Conservation (phyloP, 2,797 vertebrate genomes). For the Prunella strophiata region DNA sequence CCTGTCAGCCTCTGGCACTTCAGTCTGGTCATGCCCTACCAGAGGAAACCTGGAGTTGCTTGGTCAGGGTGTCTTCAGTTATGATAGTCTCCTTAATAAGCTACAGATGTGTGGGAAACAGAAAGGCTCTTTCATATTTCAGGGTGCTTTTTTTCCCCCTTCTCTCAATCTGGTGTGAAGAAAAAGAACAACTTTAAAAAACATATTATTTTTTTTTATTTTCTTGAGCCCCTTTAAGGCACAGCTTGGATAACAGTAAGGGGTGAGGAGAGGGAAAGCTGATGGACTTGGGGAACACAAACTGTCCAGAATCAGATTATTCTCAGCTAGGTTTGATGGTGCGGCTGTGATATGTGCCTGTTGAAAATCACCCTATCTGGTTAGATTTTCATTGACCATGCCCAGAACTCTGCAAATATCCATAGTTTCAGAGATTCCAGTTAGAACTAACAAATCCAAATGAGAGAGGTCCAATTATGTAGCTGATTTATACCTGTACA, state of each 20-base stretch:
- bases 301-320: background rate
- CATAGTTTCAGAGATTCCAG: background rate
- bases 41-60: constrained; percentile 27
- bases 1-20: background rate
- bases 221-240: background rate
- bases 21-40: background rate
- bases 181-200: background rate
- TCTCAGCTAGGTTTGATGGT: background rate
- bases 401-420: background rate
- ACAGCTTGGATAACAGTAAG: background rate
- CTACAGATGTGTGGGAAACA: constrained; percentile 70
- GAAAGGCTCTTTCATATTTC: constrained; percentile 60
- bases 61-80: constrained; percentile 37
- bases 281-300: background rate
- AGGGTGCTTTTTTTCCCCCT: background rate
- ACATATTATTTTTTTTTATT: background rate
- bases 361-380: background rate
- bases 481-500: background rate
- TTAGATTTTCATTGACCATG: background rate
- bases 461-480: background rate
- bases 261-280: background rate
- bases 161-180: background rate
- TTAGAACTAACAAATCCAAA: background rate
- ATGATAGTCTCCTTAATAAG: constrained; percentile 43
- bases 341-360: background rate